Percentiles rank a stretch among this genome's conserved stretches.
These are phyloP conservation scores for Plagiodera versicolora DNA, from an alignment of 2,888 invertebrate species.

Conservation along the genomic window DNA sequence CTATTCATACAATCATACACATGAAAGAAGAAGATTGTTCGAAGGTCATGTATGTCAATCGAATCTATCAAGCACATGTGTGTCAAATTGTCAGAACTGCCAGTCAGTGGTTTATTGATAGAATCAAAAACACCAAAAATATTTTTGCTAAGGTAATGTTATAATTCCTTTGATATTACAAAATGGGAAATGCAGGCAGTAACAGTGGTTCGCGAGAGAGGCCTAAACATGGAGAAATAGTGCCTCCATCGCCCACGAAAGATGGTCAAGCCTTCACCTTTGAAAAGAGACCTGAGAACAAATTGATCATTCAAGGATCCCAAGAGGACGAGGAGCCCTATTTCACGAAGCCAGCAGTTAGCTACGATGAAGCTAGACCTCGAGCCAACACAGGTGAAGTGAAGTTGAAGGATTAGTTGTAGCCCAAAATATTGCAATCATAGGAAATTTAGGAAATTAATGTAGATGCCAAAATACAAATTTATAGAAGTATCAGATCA, in stretches of 20 bases:
- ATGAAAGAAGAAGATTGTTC: too few species aligned
- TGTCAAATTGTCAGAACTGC: not conserved
- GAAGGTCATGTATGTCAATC: too few species aligned
- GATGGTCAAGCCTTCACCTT: slow-evolving; percentile 85
- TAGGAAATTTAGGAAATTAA: too few species aligned
- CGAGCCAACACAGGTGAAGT: slow-evolving; percentile 67
- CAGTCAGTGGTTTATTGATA: too few species aligned
- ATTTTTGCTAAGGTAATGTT: too few species aligned
- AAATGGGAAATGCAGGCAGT: slow-evolving; percentile 80
- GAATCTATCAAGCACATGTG: not conserved
- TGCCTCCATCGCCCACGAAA: slow-evolving; percentile 63
- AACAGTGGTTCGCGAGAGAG: slow-evolving; percentile 74
- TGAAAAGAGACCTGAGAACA: slow-evolving; percentile 76
- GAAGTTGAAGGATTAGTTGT: too few species aligned
- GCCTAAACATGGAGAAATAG: slow-evolving; percentile 67
- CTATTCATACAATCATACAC: too few species aligned
- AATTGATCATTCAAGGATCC: slow-evolving; percentile 65
- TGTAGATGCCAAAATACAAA: too few species aligned
- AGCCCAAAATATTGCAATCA: too few species aligned
- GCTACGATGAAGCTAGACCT: slow-evolving; percentile 60
- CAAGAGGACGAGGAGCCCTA: slow-evolving; percentile 80
- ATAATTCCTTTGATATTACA: too few species aligned
- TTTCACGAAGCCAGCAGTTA: slow-evolving; percentile 65
- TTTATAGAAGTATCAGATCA: too few species aligned
- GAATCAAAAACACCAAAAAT: too few species aligned